Conservation (phyloP, 1,140 invertebrate genomes). For the Andrena cerasifolii region DNA sequence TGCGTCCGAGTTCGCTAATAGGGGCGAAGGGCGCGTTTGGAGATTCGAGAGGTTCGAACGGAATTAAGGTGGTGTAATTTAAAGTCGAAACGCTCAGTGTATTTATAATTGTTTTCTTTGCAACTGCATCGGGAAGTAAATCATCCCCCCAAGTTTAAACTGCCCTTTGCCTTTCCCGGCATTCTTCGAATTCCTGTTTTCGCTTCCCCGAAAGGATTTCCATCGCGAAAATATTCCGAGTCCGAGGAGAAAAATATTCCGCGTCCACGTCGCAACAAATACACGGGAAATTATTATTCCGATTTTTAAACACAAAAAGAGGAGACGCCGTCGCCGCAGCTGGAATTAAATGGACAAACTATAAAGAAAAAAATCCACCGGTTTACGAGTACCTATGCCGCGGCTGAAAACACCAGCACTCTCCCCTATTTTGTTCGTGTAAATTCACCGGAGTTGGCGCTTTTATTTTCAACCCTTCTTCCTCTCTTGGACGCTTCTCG, state of each 20-base stretch:
- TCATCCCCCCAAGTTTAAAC: not conserved
- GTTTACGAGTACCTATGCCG: not conserved
- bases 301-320: not conserved
- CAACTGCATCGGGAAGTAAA: too few relatives aligned
- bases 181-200: not conserved
- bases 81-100: too few relatives aligned
- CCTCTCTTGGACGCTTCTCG: not conserved
- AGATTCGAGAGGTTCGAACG: too few relatives aligned
- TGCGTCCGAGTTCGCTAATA: not conserved
- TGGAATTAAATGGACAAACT: conserved; percentile 20
- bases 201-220: not conserved
- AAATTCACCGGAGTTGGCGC: conserved; percentile 29
- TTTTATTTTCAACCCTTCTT: not conserved
- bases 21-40: not conserved
- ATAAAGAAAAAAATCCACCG: conserved; percentile 17
- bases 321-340: not conserved
- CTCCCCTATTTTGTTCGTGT: not conserved
- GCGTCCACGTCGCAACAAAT: not conserved
- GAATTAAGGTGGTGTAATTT: too few relatives aligned
- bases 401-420: not conserved
- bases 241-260: too few relatives aligned
- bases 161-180: not conserved
- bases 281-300: conserved; percentile 7
- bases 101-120: too few relatives aligned
- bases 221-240: not conserved